Percentiles rank a stretch among this genome's conserved stretches.
phyloP scores from a whole-genome alignment of 2,888 invertebrate genomes.

The Mythimna albipuncta region DNA sequence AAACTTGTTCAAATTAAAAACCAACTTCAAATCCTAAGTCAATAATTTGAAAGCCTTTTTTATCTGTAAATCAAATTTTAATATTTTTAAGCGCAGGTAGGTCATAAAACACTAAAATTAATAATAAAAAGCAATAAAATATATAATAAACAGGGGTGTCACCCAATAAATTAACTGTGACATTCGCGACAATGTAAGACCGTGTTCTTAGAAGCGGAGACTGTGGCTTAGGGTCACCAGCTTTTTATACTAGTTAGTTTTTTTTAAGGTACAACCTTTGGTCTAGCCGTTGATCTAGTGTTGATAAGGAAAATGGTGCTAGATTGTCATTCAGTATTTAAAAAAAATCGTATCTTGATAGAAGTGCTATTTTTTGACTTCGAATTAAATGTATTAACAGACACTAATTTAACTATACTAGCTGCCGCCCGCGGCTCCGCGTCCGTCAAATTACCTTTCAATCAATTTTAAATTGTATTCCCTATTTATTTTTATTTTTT shows the following conservation, averaged over 20 bases:
- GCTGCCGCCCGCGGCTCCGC: too few relatives aligned
- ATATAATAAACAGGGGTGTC: constrained; percentile 72
- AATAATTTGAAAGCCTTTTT: constrained; percentile 51
- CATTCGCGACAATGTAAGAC: constrained; percentile 78
- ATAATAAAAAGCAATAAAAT: constrained; percentile 65
- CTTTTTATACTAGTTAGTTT: neutral
- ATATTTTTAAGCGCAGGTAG: constrained; percentile 50
- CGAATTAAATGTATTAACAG: too few relatives aligned
- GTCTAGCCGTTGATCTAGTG: neutral
- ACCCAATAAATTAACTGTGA: constrained; percentile 75
- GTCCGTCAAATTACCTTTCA: too few relatives aligned
- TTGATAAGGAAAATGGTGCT: neutral
- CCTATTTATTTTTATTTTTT: too few relatives aligned
- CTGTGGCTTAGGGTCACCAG: constrained; percentile 58
- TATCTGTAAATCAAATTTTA: constrained; percentile 47
- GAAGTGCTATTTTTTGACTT: too few relatives aligned
- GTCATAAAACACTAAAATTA: constrained; percentile 67
- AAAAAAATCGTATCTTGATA: too few relatives aligned
- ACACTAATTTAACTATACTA: too few relatives aligned
- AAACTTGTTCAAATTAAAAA: constrained; percentile 16
- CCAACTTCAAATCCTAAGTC: constrained; percentile 30
- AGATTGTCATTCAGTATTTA: too few relatives aligned
- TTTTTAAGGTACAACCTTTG: neutral
- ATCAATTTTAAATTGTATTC: too few relatives aligned
- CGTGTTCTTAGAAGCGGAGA: constrained; percentile 73